Evolutionary conservation across 2,888 invertebrate species (phyloP).

Genomic region (Lithophane leautieri): DNA sequence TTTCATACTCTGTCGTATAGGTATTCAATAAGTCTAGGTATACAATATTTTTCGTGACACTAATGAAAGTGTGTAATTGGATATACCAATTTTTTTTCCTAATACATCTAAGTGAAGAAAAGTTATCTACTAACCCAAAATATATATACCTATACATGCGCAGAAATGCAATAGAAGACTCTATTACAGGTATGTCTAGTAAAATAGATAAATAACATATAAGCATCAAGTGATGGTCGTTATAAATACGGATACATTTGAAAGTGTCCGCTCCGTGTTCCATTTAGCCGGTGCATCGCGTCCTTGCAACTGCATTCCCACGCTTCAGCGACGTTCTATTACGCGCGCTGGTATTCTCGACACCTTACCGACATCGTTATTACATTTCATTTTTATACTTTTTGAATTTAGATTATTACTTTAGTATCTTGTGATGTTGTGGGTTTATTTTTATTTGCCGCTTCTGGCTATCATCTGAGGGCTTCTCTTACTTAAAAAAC

Average conservation of each 20-base stretch:
- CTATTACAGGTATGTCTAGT: not conserved
- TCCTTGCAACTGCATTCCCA: constrained; percentile 69
- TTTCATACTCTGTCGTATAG: not conserved
- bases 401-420: constrained; percentile 16
- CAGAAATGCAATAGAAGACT: not conserved
- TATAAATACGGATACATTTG: constrained; percentile 56
- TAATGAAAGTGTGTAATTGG: constrained; percentile 31
- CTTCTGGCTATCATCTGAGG: not conserved
- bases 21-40: constrained; percentile 29
- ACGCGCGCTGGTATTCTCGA: constrained; percentile 49
- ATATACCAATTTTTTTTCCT: constrained; percentile 5
- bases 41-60: constrained; percentile 6
- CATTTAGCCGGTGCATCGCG: constrained; percentile 67
- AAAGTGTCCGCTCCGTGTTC: constrained; percentile 60
- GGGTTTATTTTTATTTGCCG: not conserved
- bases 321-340: constrained; percentile 61
- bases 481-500: no score
- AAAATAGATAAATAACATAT: not conserved
- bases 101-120: constrained; percentile 40
- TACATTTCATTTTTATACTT: constrained; percentile 25
- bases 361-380: constrained; percentile 30
- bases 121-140: constrained; percentile 2
- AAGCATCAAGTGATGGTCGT: constrained; percentile 25
- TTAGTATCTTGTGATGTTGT: not conserved
- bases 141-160: constrained; percentile 6